Evolutionary conservation across 1,140 invertebrate genomes (phyloP).

Genomic region (Ruditapes philippinarum): DNA sequence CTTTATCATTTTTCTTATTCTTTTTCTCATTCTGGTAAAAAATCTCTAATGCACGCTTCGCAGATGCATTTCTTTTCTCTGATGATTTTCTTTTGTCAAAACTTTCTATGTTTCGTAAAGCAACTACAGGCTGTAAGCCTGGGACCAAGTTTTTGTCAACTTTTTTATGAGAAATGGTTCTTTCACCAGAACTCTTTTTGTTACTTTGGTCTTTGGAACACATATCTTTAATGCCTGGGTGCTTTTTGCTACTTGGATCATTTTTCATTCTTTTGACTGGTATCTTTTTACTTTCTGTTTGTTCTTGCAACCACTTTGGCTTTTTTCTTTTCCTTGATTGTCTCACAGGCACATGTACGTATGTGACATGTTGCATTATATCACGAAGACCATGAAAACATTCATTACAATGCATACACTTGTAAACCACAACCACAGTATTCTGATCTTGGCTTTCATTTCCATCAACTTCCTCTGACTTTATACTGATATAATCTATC

Average conservation of each 20-base stretch:
- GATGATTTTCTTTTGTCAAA: too few species aligned
- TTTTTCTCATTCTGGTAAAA: too few species aligned
- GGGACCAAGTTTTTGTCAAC: too few species aligned
- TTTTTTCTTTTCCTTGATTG: neutral
- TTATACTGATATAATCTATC: neutral
- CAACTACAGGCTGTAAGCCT: too few species aligned
- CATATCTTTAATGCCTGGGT: too few species aligned
- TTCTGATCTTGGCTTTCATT: neutral
- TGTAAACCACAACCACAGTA: neutral
- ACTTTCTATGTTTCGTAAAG: too few species aligned
- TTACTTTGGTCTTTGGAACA: neutral
- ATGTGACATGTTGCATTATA: neutral
- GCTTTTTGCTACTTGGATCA: neutral
- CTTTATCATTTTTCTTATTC: too few species aligned
- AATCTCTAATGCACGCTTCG: too few species aligned
- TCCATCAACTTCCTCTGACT: neutral
- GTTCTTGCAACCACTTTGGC: neutral
- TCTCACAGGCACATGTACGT: neutral
- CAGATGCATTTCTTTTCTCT: too few species aligned
- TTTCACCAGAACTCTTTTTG: neutral
- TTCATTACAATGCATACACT: neutral
- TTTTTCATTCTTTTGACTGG: neutral
- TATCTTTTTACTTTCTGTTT: neutral
- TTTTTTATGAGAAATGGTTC: too few species aligned
- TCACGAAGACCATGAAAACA: neutral